Conservation (phyloP, 2,888 invertebrate genomes). For the Drosophila stalkeri region DNA sequence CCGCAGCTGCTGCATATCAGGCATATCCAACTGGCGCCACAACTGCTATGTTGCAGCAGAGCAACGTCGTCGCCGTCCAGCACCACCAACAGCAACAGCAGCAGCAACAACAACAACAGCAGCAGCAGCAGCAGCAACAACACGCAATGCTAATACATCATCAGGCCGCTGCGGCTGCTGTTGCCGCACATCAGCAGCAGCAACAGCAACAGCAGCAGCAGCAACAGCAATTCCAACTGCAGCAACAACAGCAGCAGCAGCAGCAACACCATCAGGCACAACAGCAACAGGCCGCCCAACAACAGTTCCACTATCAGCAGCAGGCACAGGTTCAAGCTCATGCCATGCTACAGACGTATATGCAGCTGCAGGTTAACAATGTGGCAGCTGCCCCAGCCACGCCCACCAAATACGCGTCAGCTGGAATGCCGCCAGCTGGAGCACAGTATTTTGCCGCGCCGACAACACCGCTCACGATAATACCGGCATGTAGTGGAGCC, state of each 20-base stretch:
- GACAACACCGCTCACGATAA: slow-evolving; percentile 82
- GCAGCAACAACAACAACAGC: slow-evolving; percentile 68
- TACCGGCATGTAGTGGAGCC: slow-evolving; percentile 76
- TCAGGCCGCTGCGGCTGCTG: slow-evolving; percentile 65
- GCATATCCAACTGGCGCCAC: slow-evolving; percentile 65
- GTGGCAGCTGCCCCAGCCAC: slow-evolving; percentile 76
- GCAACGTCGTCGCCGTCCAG: slow-evolving; percentile 68
- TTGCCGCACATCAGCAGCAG: slow-evolving; percentile 59
- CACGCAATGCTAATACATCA: slow-evolving; percentile 62
- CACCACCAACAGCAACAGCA: slow-evolving; percentile 77
- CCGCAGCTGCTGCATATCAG: slow-evolving; percentile 61
- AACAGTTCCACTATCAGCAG: slow-evolving; percentile 61
- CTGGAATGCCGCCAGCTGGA: slow-evolving; percentile 51
- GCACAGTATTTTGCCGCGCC: slow-evolving; percentile 77
- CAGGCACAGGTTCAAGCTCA: slow-evolving; percentile 81
- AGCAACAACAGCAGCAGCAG: slow-evolving; percentile 65
- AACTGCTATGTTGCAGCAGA: slow-evolving; percentile 70
- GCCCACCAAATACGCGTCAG: slow-evolving; percentile 74
- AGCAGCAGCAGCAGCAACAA: slow-evolving; percentile 63
- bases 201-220: slow-evolving; percentile 72
- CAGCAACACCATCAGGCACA: slow-evolving; percentile 75
- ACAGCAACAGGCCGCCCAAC: slow-evolving; percentile 70
- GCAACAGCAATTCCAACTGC: slow-evolving; percentile 62
- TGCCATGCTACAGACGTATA: slow-evolving; percentile 84
- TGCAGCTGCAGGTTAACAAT: slow-evolving; percentile 84